Base-by-base conservation (phyloP, 1,140 invertebrate genomes). In the Macrobrachium nipponense region DNA sequence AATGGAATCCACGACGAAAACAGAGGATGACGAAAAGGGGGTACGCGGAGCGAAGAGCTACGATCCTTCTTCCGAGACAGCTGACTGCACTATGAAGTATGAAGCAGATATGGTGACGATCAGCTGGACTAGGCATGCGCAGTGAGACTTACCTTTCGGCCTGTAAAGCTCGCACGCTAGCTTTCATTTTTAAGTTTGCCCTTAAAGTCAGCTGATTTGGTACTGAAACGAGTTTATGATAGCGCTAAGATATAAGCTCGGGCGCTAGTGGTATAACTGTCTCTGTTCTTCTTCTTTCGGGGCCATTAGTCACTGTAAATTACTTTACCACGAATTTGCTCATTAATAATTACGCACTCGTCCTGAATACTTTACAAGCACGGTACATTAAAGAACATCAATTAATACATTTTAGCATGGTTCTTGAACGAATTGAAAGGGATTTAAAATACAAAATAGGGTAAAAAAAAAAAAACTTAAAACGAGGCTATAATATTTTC, bases 101-200 rank as follows among this genome's bases (percentile, higher is more conserved):
- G 27, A 36, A 2, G 27, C 4, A 1, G 27, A 36, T 36, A 36
- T 4, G 27, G 27, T 4, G 27, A 18, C 17, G 59, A 79, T 79
- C 76, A 79, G 76, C 76, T 79, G 76, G 76, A n/a, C 59, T 44
- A 59, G 15, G 44, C 76, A 79, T 79, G 76, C 76, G 76, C 76
- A 59, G 20, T 60, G 76, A 79, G 76, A 18, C 76, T 79, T 79
- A 20, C 76, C 20, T 60, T 12, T 27, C 27, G 44, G n/a, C 51
- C 20, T 14, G 23, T 6, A 8, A 60, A 11, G 68, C 68, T 70
- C 68, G 59, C 76, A 15, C 76, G 76, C 59, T 79, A 27, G 44
- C 76, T 79, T 18, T 23, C 2, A 5, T 27, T 43, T 70, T 12
- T n/a, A 3, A 70, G 66, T 23, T 70, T 20, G 3, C 20, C n/a